These are phyloP conservation scores for Lasaia peninsularis DNA, from an alignment of 1,140 invertebrate species.

Conservation along the genomic window DNA sequence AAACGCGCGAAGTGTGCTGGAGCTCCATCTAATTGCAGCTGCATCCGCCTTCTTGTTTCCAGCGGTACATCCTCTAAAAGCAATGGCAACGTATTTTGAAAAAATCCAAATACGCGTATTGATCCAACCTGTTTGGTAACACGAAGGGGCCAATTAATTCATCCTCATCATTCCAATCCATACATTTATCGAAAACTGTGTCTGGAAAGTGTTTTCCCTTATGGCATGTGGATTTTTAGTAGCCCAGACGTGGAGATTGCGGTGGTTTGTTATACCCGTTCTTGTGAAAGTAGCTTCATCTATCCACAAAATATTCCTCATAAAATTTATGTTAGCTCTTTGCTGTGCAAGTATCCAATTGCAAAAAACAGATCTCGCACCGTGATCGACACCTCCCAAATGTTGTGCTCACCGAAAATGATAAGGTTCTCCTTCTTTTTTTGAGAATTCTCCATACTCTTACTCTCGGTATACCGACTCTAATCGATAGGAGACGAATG, in stretches of 20 bases:
- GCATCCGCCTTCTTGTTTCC: not conserved
- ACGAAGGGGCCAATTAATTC: not conserved
- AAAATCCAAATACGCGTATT: not conserved
- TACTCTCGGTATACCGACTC: not conserved
- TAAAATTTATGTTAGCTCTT: not conserved
- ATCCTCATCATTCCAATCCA: too few species aligned
- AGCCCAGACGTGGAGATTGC: not conserved
- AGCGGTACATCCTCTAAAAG: not conserved
- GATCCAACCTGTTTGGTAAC: not conserved
- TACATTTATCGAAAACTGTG: not conserved
- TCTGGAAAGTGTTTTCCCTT: not conserved
- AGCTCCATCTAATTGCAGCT: slow-evolving; percentile 3
- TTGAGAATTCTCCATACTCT: slow-evolving; percentile 10
- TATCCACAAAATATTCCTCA: not conserved
- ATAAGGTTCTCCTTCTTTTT: slow-evolving; percentile 6
- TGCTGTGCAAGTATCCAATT: not conserved
- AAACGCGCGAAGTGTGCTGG: not conserved
- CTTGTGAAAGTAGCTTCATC: slow-evolving; percentile 4
- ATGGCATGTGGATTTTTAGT: slow-evolving; percentile 4
- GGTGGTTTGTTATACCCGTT: slow-evolving; percentile 3
- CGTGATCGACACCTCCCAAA: not conserved
- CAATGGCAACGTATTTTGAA: not conserved
- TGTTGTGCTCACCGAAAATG: slow-evolving; percentile 1
- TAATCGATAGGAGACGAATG: not conserved
- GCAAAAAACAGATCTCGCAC: slow-evolving; percentile 1